Evolutionary conservation across 2,113 vertebrate species (phyloP).

Genomic region (Ancistrus triradiatus): DNA sequence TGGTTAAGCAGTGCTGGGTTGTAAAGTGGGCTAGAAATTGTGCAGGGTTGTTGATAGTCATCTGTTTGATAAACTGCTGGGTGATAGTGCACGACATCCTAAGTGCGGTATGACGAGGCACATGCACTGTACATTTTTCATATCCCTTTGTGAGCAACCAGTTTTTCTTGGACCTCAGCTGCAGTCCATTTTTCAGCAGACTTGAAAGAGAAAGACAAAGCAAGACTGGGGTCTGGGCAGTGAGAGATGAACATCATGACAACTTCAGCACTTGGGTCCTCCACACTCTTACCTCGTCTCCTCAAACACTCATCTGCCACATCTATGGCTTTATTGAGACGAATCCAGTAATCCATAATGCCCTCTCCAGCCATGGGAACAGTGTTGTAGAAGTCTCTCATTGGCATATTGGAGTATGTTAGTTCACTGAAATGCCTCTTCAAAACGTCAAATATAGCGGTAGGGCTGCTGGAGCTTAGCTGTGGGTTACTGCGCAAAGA

Average conservation of each 20-base stretch:
- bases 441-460: constrained; percentile 32
- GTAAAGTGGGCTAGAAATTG: too few species aligned
- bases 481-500: constrained; percentile 14
- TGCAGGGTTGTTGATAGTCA: too few species aligned
- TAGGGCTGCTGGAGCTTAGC: background rate
- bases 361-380: constrained; percentile 13
- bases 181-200: constrained; percentile 18
- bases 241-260: constrained; percentile 22
- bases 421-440: constrained; percentile 31
- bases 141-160: background rate
- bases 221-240: constrained; percentile 21
- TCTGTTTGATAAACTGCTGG: too few species aligned
- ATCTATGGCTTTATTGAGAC: constrained; percentile 24
- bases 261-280: constrained; percentile 1
- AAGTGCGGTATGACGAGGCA: too few species aligned
- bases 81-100: too few species aligned
- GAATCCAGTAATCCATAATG: constrained; percentile 25
- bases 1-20: too few species aligned
- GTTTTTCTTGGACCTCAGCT: constrained; percentile 1
- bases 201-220: constrained; percentile 25
- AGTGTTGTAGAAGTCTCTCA: constrained; percentile 40
- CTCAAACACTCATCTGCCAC: constrained; percentile 4
- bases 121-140: background rate
- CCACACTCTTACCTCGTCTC: background rate
- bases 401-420: constrained; percentile 21